Evolutionary conservation across 2,888 invertebrate genomes (phyloP), one percentile per base, ranked within the genome.

Genomic region (Idaea straminata): DNA sequence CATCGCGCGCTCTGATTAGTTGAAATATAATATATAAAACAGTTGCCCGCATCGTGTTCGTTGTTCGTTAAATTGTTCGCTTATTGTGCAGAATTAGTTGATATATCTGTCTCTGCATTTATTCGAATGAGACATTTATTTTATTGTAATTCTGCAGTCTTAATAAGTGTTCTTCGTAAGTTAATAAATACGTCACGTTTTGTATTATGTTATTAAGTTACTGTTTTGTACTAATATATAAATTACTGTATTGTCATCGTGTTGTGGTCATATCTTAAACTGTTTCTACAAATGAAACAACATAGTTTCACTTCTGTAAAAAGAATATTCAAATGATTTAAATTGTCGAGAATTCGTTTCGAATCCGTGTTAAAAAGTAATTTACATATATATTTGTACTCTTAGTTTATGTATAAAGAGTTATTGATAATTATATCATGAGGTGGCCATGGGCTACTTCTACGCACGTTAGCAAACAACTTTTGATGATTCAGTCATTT

Each of bases 41-140:
- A 61, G 59, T 61, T 66, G 63, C 67, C 71, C 69, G 61, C 70
- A 67, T 67, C 73, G 74, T 71, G 74, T 67, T 70, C 64, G 64
- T 72, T 66, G 68, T 74, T 74, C 74, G 61, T 64, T 65, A 66
- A 66, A 67, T 74, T 73, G 72, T 69, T 77, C 77, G 77, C 81
- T 83, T 83, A 78, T 81, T 83, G 74, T 82, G 77, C 85, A 86
- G 83, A 83, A 84, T 85, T 79, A 77, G 80, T 83, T 80, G 47
- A 81, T 80, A 79, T 82, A 77, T 76, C 74, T 77, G 82, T 90
- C 91, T 91, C 88, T 83, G 92, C 92, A 92, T 92, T 92, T 92
- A 92, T 87, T 84, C 80, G 83, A 88, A 85, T 84, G 89, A 88
- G 90, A 88, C 82, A 81, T 77, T 79, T 77, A 82, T 80, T 82